A percentile compares a stretch with the other conserved stretches of the same genome.
Evolutionary conservation across 2,113 vertebrate species (phyloP).

Genomic region (Athene cunicularia): DNA sequence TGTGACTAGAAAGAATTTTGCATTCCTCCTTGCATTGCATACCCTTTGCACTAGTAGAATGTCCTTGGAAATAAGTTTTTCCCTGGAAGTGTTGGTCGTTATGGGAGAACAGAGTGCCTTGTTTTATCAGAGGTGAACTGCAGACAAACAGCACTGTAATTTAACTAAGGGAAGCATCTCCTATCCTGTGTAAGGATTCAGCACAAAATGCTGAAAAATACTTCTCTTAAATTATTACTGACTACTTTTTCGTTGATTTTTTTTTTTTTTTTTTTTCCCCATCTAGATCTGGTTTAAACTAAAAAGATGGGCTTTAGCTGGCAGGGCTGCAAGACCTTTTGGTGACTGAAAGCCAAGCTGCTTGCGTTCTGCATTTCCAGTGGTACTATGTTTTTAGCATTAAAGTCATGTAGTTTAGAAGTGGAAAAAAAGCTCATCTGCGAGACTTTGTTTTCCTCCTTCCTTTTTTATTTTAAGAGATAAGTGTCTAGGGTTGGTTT

Average conservation of each 20-base stretch:
- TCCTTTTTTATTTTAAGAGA: not conserved
- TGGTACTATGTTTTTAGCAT: not conserved
- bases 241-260: not conserved
- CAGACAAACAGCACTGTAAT: not conserved
- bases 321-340: not conserved
- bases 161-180: not conserved
- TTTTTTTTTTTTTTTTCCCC: too few relatives aligned
- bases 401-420: not conserved
- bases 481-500: not conserved
- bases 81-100: not conserved
- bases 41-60: not conserved
- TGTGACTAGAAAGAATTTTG: not conserved
- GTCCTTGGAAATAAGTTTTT: not conserved
- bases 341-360: not conserved
- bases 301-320: not conserved
- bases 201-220: not conserved
- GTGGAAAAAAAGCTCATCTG: not conserved
- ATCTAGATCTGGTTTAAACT: not conserved
- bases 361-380: not conserved
- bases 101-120: not conserved
- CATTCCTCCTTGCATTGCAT: not conserved
- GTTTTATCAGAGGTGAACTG: not conserved
- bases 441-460: not conserved
- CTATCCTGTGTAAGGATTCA: not conserved
- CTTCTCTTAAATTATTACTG: not conserved